phyloP scores from a whole-genome alignment of 2,888 invertebrate genomes.

The Mythimna loreyi region DNA sequence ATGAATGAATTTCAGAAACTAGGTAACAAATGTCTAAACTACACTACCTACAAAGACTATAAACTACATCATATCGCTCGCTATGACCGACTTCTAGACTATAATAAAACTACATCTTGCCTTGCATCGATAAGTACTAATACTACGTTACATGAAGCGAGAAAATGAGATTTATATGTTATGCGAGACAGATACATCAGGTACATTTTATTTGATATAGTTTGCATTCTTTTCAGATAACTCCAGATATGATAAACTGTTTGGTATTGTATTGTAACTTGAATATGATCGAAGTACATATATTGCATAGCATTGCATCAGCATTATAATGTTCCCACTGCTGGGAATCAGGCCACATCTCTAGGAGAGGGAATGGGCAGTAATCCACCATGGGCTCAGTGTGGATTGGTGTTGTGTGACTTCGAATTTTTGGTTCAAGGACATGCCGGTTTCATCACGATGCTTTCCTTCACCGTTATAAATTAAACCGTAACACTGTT shows the following conservation, averaged over 20 bases:
- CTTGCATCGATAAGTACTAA: constrained; percentile 36
- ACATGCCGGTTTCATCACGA: too few relatives aligned
- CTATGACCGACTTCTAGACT: constrained; percentile 33
- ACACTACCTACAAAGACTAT: neutral
- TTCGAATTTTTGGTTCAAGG: too few relatives aligned
- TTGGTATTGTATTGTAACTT: neutral
- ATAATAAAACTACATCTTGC: constrained; percentile 31
- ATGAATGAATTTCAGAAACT: too few relatives aligned
- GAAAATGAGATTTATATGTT: constrained; percentile 35
- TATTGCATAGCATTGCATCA: too few relatives aligned
- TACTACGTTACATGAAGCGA: constrained; percentile 10
- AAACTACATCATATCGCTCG: constrained; percentile 13
- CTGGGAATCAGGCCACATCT: too few relatives aligned
- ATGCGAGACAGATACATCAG: constrained; percentile 7
- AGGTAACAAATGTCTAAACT: too few relatives aligned
- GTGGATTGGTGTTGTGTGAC: too few relatives aligned
- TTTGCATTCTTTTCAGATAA: constrained; percentile 4
- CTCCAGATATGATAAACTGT: neutral
- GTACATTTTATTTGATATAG: constrained; percentile 15
- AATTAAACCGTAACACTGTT: too few relatives aligned
- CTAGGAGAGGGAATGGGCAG: too few relatives aligned
- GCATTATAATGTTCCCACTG: too few relatives aligned
- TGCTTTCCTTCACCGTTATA: too few relatives aligned
- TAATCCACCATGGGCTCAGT: too few relatives aligned
- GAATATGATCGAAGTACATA: neutral